Evolutionary conservation across 2,113 vertebrate genomes (phyloP).

Genomic region (Notiomystis cincta): DNA sequence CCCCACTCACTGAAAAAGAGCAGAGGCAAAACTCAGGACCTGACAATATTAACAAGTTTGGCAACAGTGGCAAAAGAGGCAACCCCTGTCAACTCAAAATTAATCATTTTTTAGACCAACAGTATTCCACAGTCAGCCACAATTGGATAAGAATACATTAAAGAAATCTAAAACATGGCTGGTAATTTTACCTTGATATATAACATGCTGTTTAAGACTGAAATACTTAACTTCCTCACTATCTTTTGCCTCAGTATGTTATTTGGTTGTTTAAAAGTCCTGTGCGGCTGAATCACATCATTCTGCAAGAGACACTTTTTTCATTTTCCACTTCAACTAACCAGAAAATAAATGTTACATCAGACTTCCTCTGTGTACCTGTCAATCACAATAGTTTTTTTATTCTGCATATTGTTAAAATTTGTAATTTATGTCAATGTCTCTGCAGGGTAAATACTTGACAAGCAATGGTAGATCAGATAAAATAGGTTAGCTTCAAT

Average conservation of each 20-base stretch:
- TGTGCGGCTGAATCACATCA: neutral
- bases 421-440: neutral
- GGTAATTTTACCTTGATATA: neutral
- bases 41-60: neutral
- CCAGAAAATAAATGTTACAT: neutral
- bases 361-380: neutral
- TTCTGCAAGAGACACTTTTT: neutral
- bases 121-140: neutral
- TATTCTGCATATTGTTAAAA: neutral
- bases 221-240: neutral
- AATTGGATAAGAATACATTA: constrained; percentile 18
- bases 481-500: neutral
- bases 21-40: neutral
- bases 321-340: neutral
- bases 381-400: neutral
- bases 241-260: neutral
- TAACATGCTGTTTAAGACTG: constrained; percentile 19
- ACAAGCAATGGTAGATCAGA: neutral
- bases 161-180: neutral
- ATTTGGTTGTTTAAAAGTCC: constrained; percentile 1
- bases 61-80: neutral
- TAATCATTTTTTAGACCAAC: neutral
- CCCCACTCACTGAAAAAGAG: neutral
- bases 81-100: constrained; percentile 11
- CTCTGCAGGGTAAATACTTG: neutral